phyloP scores from a whole-genome alignment of 2,113 vertebrate species.

The Mesoclemmys tuberculata region DNA sequence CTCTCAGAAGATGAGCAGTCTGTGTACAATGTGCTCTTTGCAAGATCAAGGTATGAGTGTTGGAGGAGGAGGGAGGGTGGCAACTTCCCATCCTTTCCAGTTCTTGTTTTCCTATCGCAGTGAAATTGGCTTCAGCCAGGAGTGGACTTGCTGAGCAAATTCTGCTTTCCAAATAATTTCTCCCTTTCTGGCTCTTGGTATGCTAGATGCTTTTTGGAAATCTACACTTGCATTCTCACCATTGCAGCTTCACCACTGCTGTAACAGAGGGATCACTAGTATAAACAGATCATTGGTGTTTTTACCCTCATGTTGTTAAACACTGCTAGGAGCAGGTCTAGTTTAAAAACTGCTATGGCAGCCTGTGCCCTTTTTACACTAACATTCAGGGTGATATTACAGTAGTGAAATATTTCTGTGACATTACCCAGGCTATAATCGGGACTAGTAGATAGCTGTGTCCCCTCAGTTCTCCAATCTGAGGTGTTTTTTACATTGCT shows the following conservation, averaged over 20 bases:
- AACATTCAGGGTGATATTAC: too few relatives aligned
- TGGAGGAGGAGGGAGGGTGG: background rate
- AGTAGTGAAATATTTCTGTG: background rate
- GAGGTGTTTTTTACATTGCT: background rate
- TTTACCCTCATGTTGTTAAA: background rate
- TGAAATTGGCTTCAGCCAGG: background rate
- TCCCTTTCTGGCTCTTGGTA: background rate
- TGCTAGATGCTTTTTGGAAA: background rate
- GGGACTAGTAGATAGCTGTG: background rate
- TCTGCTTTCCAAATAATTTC: background rate
- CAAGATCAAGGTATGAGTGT: slow-evolving; percentile 86
- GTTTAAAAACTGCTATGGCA: background rate
- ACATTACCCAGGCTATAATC: background rate
- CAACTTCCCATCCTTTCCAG: background rate
- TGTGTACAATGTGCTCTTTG: slow-evolving; percentile 91
- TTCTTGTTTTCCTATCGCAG: background rate
- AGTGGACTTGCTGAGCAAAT: background rate
- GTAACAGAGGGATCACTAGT: background rate
- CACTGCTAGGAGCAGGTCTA: background rate
- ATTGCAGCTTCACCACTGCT: background rate
- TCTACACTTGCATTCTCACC: background rate
- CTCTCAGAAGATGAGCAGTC: slow-evolving; percentile 89
- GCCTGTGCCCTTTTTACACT: too few relatives aligned
- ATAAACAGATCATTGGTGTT: background rate
- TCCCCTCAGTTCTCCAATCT: background rate